These are phyloP conservation scores for Litocranius walleri DNA, from an alignment of 2,113 vertebrate genomes.

Conservation along the genomic window DNA sequence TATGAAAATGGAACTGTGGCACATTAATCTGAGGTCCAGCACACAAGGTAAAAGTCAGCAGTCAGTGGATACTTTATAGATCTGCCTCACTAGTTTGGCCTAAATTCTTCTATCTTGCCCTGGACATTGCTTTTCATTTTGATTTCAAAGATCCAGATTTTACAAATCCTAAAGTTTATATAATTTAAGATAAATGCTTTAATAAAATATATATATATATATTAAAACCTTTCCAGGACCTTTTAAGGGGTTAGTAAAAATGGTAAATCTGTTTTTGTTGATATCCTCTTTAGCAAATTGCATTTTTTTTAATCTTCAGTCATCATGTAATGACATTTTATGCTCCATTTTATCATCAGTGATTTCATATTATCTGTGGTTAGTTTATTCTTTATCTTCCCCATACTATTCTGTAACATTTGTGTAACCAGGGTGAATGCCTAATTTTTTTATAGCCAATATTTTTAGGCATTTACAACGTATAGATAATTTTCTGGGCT, in stretches of 20 bases:
- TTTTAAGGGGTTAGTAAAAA: not conserved
- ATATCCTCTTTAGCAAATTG: not conserved
- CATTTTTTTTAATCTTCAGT: not conserved
- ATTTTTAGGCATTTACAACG: constrained; percentile 7
- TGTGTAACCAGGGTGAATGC: not conserved
- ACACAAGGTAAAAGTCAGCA: constrained; percentile 35
- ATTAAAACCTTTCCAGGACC: not conserved
- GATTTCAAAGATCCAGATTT: not conserved
- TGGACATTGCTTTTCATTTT: not conserved
- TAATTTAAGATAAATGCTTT: not conserved
- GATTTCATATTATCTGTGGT: not conserved
- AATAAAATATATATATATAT: not conserved
- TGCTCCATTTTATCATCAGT: not conserved
- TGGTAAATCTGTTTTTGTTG: not conserved
- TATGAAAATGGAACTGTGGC: not conserved
- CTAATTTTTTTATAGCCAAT: not conserved
- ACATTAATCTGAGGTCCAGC: not conserved
- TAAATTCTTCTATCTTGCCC: not conserved
- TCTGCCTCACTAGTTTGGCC: not conserved
- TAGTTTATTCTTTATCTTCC: not conserved
- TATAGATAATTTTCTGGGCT: not conserved
- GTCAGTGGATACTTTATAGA: not conserved
- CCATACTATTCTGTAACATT: not conserved
- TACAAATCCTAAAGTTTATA: not conserved
- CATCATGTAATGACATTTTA: not conserved